These are phyloP conservation scores for Cephalophus harveyi DNA, from an alignment of 2,113 vertebrate genomes.

Conservation along the genomic window DNA sequence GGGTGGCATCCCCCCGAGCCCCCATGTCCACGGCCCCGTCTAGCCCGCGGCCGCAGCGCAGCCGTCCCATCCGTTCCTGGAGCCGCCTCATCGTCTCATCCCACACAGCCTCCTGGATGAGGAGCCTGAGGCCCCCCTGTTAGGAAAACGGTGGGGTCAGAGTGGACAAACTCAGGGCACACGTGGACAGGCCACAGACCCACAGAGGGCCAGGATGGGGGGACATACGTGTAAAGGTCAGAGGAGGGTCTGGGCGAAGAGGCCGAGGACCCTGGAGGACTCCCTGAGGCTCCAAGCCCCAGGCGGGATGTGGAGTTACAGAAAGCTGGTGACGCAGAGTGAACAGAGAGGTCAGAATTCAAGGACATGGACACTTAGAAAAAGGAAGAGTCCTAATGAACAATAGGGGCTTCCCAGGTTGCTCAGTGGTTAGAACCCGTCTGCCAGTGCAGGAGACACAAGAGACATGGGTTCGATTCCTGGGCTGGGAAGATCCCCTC, in stretches of 20 bases:
- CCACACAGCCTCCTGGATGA: conserved; percentile 86
- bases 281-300: background rate
- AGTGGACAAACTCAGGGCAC: background rate
- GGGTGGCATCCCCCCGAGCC: conserved; percentile 65
- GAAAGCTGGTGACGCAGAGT: background rate
- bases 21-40: conserved; percentile 77
- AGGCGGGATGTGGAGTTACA: background rate
- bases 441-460: background rate
- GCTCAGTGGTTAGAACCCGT: background rate
- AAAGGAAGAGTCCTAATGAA: background rate
- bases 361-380: background rate
- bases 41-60: conserved; percentile 80
- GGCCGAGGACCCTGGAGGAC: conserved; percentile 74
- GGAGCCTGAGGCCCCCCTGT: conserved; percentile 78
- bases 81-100: conserved; percentile 80
- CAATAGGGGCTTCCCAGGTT: background rate
- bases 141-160: background rate
- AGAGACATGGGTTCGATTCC: background rate
- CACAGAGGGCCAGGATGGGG: background rate
- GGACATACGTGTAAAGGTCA: no score
- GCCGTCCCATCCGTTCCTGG: conserved; percentile 78
- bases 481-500: background rate
- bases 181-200: background rate
- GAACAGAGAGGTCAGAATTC: background rate
- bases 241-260: background rate